Evolutionary conservation across 1,140 invertebrate species (phyloP).

Genomic region (Homalodisca vitripennis): DNA sequence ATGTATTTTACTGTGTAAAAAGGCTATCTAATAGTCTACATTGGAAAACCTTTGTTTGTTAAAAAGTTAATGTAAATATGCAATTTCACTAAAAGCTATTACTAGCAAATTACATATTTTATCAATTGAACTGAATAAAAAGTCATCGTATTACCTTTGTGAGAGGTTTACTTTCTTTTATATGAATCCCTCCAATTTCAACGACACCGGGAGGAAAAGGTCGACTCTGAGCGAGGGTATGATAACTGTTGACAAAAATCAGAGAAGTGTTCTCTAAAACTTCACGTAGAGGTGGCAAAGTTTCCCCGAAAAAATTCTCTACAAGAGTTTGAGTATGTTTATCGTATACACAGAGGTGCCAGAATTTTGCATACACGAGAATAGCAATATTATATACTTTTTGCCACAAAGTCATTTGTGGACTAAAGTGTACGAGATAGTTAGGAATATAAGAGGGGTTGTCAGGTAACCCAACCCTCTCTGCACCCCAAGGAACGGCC

Average conservation of each 20-base stretch:
- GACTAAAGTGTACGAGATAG: neutral
- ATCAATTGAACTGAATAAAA: too few relatives aligned
- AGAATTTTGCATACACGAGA: neutral
- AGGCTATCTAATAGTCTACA: too few relatives aligned
- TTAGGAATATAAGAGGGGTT: too few relatives aligned
- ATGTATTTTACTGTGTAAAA: too few relatives aligned
- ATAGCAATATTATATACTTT: neutral
- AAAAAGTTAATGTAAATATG: too few relatives aligned
- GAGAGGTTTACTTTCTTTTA: too few relatives aligned
- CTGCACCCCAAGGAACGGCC: conserved; percentile 60
- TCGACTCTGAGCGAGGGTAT: too few relatives aligned
- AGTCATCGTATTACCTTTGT: too few relatives aligned
- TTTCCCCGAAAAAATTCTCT: neutral
- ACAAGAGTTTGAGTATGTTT: neutral
- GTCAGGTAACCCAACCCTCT: conserved; percentile 43
- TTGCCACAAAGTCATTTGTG: conserved; percentile 7
- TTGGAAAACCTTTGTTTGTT: too few relatives aligned
- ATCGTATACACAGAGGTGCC: conserved; percentile 37
- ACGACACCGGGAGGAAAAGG: conserved; percentile 43
- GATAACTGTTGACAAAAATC: conserved; percentile 56
- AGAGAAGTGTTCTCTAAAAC: conserved; percentile 58
- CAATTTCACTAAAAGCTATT: too few relatives aligned
- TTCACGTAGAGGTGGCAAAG: conserved; percentile 47
- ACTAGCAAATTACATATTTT: too few relatives aligned
- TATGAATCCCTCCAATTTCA: too few relatives aligned